Evolutionary conservation across 2,888 invertebrate genomes (phyloP).

Genomic region (Drosophila quinaria): DNA sequence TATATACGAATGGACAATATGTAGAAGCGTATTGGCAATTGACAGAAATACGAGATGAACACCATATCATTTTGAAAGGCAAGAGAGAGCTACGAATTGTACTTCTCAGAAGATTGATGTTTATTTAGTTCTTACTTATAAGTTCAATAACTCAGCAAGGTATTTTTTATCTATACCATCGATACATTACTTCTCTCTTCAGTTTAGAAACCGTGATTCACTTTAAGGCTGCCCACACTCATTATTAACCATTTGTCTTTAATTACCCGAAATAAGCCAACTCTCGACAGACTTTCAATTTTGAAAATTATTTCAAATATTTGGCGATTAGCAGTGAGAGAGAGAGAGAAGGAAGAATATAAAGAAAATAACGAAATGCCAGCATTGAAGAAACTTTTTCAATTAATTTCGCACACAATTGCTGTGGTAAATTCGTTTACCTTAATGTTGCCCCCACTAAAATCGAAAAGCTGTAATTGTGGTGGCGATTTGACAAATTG

Average conservation of each 20-base stretch:
- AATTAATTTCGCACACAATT: conserved; percentile 71
- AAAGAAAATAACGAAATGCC: conserved; percentile 1
- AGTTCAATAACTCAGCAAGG: too few species aligned
- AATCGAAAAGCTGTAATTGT: conserved; percentile 64
- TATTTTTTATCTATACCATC: background rate
- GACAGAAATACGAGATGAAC: background rate
- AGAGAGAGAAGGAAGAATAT: background rate
- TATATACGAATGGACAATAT: conserved; percentile 2
- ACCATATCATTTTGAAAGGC: background rate
- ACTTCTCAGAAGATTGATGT: background rate
- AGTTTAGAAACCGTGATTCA: background rate
- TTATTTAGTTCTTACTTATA: too few species aligned
- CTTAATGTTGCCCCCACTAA: conserved; percentile 47
- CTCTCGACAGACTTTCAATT: conserved; percentile 49
- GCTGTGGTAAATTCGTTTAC: conserved; percentile 61
- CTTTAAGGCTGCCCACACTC: conserved; percentile 2
- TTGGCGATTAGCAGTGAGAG: conserved; percentile 62
- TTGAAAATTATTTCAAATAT: conserved; percentile 74
- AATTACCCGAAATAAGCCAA: conserved; percentile 53
- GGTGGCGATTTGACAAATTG: conserved; percentile 81
- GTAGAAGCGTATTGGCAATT: conserved; percentile 6
- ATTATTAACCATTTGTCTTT: conserved; percentile 24
- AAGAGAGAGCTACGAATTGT: background rate
- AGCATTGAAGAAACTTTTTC: conserved; percentile 71
- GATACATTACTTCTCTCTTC: background rate